Evolutionary conservation across 2,888 invertebrate species (phyloP).

Genomic region (Xanthorhoe designata): DNA sequence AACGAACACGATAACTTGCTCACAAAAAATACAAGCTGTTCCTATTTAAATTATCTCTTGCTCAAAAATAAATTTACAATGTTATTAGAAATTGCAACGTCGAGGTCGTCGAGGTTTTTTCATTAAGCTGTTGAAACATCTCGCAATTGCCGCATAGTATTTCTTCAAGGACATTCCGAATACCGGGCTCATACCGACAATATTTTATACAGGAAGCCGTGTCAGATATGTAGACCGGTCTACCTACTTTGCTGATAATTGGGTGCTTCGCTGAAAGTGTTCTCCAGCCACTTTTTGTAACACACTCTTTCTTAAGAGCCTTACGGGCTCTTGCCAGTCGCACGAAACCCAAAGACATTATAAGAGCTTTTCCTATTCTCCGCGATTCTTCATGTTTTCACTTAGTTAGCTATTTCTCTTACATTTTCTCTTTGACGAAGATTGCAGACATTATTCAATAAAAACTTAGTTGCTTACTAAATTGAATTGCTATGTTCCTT

Average conservation of each 20-base stretch:
- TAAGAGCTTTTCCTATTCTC: not conserved
- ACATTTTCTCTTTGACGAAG: slow-evolving; percentile 12
- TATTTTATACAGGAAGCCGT: slow-evolving; percentile 42
- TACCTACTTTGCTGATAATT: slow-evolving; percentile 41
- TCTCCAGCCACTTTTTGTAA: slow-evolving; percentile 17
- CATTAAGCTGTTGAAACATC: slow-evolving; percentile 28
- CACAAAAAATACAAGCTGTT: not conserved
- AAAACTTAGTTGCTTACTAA: slow-evolving; percentile 4
- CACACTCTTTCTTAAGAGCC: not conserved
- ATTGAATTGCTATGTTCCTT: slow-evolving; percentile 27
- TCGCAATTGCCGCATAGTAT: slow-evolving; percentile 30
- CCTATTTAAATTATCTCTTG: slow-evolving; percentile 13
- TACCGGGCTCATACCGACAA: slow-evolving; percentile 39
- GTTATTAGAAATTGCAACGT: slow-evolving; percentile 26
- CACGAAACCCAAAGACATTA: not conserved
- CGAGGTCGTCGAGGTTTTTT: slow-evolving; percentile 30
- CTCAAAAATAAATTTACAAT: slow-evolving; percentile 4
- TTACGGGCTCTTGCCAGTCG: not conserved
- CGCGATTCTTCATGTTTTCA: not conserved
- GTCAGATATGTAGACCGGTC: slow-evolving; percentile 40
- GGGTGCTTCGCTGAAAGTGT: slow-evolving; percentile 29
- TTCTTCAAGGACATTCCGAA: slow-evolving; percentile 38
- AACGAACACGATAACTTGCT: not conserved
- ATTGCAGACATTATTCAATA: slow-evolving; percentile 21
- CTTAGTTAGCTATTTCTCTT: not conserved